These are phyloP conservation scores for Anthoptus insignis DNA, from an alignment of 2,888 invertebrate species.

Conservation along the genomic window DNA sequence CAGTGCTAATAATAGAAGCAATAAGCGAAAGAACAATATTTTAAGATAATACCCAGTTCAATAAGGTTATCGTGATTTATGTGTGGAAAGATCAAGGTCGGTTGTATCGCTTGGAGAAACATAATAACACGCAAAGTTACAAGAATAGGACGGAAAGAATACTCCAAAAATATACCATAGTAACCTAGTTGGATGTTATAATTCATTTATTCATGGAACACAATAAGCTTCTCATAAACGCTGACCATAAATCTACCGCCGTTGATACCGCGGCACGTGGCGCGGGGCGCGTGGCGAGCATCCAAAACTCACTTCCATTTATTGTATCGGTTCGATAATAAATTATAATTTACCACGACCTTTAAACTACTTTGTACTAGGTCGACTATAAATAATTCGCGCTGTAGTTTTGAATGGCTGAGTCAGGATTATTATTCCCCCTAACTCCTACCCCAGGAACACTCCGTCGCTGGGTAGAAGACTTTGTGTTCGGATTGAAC, in stretches of 20 bases:
- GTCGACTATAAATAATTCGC: no score
- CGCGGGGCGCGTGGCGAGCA: background rate
- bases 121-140: no score
- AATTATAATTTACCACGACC: no score
- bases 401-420: no score
- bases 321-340: background rate
- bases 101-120: no score
- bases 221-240: conserved; percentile 4
- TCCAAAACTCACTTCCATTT: background rate
- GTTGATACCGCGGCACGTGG: background rate
- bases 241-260: background rate
- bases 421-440: no score
- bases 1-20: background rate
- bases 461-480: no score
- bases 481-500: no score
- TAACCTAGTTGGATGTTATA: background rate
- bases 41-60: background rate
- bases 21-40: background rate
- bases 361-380: no score
- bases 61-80: background rate
- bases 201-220: background rate
- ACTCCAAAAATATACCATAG: background rate
- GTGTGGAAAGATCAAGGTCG: background rate
- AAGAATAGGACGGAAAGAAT: background rate
- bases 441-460: no score